Percentiles rank a stretch among this genome's conserved stretches.
Evolutionary conservation across 2,888 invertebrate species (phyloP).

Genomic region (Andrena praecox): DNA sequence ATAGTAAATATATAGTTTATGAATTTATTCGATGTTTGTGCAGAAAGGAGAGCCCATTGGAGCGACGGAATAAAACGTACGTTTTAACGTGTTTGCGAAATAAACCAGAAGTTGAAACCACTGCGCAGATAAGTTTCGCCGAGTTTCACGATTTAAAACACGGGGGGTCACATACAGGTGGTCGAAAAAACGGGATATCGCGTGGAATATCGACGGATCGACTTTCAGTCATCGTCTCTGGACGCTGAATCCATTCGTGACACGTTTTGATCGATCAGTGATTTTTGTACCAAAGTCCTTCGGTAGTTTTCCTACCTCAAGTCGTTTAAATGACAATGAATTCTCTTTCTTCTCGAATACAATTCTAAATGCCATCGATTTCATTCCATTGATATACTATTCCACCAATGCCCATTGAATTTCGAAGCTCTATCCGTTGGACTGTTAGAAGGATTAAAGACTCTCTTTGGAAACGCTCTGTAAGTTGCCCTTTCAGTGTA

Average conservation of each 20-base stretch:
- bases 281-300: conserved; percentile 27
- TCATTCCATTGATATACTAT: neutral
- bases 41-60: neutral
- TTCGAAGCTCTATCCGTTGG: neutral
- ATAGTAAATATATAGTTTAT: too few species aligned
- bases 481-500: too few species aligned
- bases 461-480: too few species aligned
- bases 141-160: conserved; percentile 22
- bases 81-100: neutral
- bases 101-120: neutral
- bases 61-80: too few species aligned
- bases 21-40: conserved; percentile 1
- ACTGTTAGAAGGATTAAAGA: neutral
- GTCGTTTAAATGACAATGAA: conserved; percentile 25
- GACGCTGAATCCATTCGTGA: conserved; percentile 39
- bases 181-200: conserved; percentile 14
- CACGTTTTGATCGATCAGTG: conserved; percentile 40
- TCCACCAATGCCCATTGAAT: neutral
- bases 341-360: neutral
- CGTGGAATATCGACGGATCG: conserved; percentile 29
- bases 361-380: neutral
- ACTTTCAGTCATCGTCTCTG: conserved; percentile 29
- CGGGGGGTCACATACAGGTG: conserved; percentile 6
- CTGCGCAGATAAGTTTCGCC: conserved; percentile 9
- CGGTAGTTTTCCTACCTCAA: conserved; percentile 10